Evolutionary conservation across 2,113 vertebrate species (phyloP).

Genomic region (Andinoacara biseriatus): DNA sequence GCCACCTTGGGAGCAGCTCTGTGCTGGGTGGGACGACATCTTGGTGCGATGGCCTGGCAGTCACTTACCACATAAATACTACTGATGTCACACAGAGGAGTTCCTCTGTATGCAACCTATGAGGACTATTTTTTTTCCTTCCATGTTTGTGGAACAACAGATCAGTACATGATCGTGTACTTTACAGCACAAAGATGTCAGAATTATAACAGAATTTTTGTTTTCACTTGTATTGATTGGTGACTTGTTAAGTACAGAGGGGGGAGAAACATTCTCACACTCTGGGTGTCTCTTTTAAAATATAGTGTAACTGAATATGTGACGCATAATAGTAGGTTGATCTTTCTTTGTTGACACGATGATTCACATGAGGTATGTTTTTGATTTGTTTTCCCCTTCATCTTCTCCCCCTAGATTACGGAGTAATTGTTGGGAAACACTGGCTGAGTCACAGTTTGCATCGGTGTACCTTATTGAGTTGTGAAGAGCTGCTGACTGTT

Average conservation of each 20-base stretch:
- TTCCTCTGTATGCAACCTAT: constrained; percentile 40
- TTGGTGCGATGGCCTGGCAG: constrained; percentile 68
- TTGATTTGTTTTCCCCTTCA: background rate
- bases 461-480: constrained; percentile 31
- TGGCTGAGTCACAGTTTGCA: constrained; percentile 46
- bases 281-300: constrained; percentile 11
- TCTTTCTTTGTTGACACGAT: constrained; percentile 1
- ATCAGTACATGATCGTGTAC: constrained; percentile 47
- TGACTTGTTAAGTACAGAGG: constrained; percentile 33
- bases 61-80: constrained; percentile 54
- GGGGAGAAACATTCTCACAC: background rate
- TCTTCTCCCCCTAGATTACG: background rate
- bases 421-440: constrained; percentile 36
- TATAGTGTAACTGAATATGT: constrained; percentile 19
- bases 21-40: constrained; percentile 81
- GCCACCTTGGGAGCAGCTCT: constrained; percentile 79
- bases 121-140: constrained; percentile 14
- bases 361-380: constrained; percentile 17
- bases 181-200: constrained; percentile 75
- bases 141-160: constrained; percentile 5
- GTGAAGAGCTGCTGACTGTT: constrained; percentile 48
- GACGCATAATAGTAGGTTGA: constrained; percentile 31
- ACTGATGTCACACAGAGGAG: constrained; percentile 59
- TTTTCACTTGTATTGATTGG: constrained; percentile 30
- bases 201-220: constrained; percentile 10